phyloP scores from a whole-genome alignment of 2,797 vertebrate species.

The Cyclura pinguis region DNA sequence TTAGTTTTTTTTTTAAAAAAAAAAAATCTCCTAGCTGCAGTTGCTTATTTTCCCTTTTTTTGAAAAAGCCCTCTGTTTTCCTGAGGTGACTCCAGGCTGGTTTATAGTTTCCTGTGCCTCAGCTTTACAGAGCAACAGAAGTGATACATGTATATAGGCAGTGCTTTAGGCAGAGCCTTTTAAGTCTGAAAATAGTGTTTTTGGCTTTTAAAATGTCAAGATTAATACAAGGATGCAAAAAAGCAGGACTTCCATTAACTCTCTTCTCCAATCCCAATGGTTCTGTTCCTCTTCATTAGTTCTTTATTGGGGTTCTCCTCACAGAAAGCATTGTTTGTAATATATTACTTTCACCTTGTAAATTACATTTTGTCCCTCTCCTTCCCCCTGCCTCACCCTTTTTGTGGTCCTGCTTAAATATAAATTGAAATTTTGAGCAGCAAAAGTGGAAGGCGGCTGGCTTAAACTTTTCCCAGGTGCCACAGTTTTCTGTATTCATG shows the following conservation, averaged over 20 bases:
- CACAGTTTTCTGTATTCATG: background rate
- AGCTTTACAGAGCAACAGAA: constrained; percentile 30
- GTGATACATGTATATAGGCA: constrained; percentile 42
- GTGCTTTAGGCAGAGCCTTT: constrained; percentile 64
- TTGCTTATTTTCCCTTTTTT: constrained; percentile 37
- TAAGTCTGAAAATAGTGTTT: constrained; percentile 57
- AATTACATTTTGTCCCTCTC: constrained; percentile 41
- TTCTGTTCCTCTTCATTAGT: constrained; percentile 38
- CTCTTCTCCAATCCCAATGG: constrained; percentile 53
- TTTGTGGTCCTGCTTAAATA: background rate
- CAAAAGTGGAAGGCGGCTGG: background rate
- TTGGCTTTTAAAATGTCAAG: constrained; percentile 68
- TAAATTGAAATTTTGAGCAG: background rate
- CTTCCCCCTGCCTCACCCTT: too few relatives aligned
- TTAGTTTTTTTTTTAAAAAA: constrained; percentile 42
- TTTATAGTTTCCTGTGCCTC: constrained; percentile 64
- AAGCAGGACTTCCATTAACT: constrained; percentile 67
- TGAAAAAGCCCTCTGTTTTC: constrained; percentile 52
- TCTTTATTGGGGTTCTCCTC: constrained; percentile 64
- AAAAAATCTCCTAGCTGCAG: constrained; percentile 38
- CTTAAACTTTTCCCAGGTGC: background rate
- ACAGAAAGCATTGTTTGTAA: constrained; percentile 67
- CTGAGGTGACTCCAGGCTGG: constrained; percentile 48
- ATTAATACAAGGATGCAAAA: constrained; percentile 64
- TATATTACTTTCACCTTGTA: constrained; percentile 69